Base-by-base conservation (phyloP, 2,113 vertebrate species). In the Campylomormyrus numenius region DNA sequence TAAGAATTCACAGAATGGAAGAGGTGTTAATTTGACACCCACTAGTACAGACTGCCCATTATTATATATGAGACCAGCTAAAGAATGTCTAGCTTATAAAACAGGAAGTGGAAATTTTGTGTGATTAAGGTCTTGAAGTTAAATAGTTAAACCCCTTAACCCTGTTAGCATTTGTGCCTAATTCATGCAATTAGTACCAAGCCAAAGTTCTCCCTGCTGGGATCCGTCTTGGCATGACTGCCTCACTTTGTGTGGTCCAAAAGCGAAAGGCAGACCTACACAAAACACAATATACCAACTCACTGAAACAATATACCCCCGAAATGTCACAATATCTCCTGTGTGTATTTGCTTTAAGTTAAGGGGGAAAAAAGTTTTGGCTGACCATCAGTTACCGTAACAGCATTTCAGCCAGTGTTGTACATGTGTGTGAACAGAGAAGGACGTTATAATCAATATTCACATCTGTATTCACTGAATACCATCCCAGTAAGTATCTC, bases 241-340 rank as follows among this genome's bases (percentile, higher is more conserved):
- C 49, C 31, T 77, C 46, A 39, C 74, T 53, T 83, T 83, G 88
- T 89, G 88, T 89, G 88, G 88, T 89, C 70, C 27, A 74, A 13
- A 84, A 77, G 45, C 9, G 17, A 70, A 84, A 35, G 10, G 48
- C 35, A 45, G 56, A 83, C 35, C 21, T 5, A 50, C 50, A 48
- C 52, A 15, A 39, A 39, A 9, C 21, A 50, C 35, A 58, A 9
- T 21, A 53, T 13, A 49, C 42, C 80, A 52, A 13, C 83, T 21
- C 24, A 88, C 39, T 91, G 53, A n/a, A 87, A 80, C 27, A 74
- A 46, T 19, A 77, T 15, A 53, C 24, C 88, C 88, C 49, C 31
- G 15, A 66, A 88, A 83, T 53, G 46, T 58, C 42, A 70, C 48
- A 58, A 42, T 87, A 89, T 85, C 88, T 50, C 52, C 70, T 19